Conservation (phyloP, 2,113 vertebrate species). For the Caranx melampygus region DNA sequence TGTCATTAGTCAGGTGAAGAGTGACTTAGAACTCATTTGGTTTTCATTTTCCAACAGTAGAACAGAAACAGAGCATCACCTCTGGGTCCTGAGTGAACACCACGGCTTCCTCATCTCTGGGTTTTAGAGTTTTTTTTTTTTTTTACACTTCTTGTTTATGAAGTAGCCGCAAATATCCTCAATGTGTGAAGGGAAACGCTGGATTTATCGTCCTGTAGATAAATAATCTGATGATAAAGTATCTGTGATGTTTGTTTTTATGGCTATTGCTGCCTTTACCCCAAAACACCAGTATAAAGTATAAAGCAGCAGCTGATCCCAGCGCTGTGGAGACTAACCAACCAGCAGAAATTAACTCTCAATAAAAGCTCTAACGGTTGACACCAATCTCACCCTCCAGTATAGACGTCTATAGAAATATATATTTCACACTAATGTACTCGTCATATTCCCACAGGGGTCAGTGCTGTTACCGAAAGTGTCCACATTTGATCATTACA, state of each 20-base stretch:
- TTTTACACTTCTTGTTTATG: slow-evolving; percentile 15
- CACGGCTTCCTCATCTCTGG: neutral
- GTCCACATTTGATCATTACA: slow-evolving; percentile 35
- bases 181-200: slow-evolving; percentile 27
- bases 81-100: neutral
- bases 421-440: slow-evolving; percentile 65
- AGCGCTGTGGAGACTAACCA: slow-evolving; percentile 50
- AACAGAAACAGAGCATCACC: neutral
- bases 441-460: slow-evolving; percentile 59
- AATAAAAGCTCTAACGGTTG: slow-evolving; percentile 21
- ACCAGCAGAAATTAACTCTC: slow-evolving; percentile 40
- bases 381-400: slow-evolving; percentile 47
- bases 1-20: neutral
- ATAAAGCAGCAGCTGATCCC: slow-evolving; percentile 42
- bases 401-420: slow-evolving; percentile 59
- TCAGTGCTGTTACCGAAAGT: slow-evolving; percentile 57
- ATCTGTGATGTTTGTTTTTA: slow-evolving; percentile 1
- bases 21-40: neutral
- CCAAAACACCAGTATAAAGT: slow-evolving; percentile 59
- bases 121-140: neutral
- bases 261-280: slow-evolving; percentile 49
- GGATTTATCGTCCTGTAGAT: slow-evolving; percentile 23
- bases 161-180: slow-evolving; percentile 10
- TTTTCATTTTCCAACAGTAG: slow-evolving; percentile 13
- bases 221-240: slow-evolving; percentile 28